Percentiles rank a stretch among this genome's conserved stretches.
phyloP scores from a whole-genome alignment of 2,888 invertebrate species.

The Melikaiella ostensackeni region DNA sequence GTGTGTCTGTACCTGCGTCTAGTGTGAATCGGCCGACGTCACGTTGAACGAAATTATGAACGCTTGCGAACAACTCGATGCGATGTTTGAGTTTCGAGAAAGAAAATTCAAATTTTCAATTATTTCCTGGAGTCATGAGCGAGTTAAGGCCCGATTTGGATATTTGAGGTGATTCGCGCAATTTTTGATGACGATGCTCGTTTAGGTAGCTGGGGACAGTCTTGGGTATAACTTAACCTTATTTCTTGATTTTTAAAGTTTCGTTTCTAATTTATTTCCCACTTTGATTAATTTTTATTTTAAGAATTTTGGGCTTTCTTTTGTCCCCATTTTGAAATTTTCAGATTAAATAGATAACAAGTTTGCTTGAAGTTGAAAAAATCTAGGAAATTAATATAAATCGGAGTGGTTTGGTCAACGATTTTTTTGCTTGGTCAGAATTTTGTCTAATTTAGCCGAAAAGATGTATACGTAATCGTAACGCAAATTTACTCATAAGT shows the following conservation, averaged over 20 bases:
- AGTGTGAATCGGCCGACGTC: constrained; percentile 29
- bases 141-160: not conserved
- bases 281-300: not conserved
- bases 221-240: constrained; percentile 5
- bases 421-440: no score
- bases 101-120: constrained; percentile 28
- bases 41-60: constrained; percentile 35
- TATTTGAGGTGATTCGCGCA: not conserved
- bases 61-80: not conserved
- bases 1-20: constrained; percentile 9
- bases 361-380: not conserved
- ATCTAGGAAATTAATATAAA: not conserved
- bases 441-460: no score
- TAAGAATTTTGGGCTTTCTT: not conserved
- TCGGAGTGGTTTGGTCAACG: no score
- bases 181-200: constrained; percentile 12
- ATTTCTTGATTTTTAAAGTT: not conserved
- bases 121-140: not conserved
- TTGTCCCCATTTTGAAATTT: not conserved
- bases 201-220: constrained; percentile 15
- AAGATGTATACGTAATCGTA: no score
- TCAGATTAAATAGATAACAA: not conserved
- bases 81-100: constrained; percentile 2
- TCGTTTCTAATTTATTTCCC: not conserved
- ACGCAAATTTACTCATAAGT: no score